Evolutionary conservation across 2,113 vertebrate genomes (phyloP), one percentile per base, ranked within the genome.

Genomic region (Morone saxatilis): DNA sequence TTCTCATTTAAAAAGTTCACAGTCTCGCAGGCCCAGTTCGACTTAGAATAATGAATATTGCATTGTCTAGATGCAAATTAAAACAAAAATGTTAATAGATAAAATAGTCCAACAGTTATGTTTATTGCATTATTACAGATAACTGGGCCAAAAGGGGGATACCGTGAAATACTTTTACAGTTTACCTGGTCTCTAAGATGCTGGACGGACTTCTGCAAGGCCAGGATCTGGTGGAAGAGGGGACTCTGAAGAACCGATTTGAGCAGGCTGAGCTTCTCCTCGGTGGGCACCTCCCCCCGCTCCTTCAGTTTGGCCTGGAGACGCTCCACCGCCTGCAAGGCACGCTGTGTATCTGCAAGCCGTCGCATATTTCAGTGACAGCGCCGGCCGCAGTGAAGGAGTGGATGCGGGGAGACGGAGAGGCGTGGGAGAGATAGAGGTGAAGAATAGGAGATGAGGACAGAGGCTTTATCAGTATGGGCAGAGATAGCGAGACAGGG

Each of bases 221-320:
- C 96, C 84, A 99, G 94, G 90, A 99, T 99, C 90, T 99, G 98
- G 87, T 96, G 98, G 93, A 99, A 99, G 72, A 99, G 97, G n/a
- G 98, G 97, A 90, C 98, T 99, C 94, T 99, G 98, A 25, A 99
- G 95, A 65, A 99, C 97, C 0, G 97, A 97, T 82, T 96, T 98
- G 60, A 99, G 91, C 67, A 99, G 94, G 91, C 90, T 96, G 69
- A 99, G 93, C 71, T 97, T 99, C 90, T 99, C 98, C 85, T 99
- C 97, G 0, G 96, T 97, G 53, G 96, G 96, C 81, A 93, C 47
- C 77, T 99, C 98, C 74, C 98, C 97, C 78, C 96, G 95, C 92
- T 99, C 98, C 70, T 97, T 96, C 73, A 99, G 95, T 86, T 97
- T 98, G 83, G 94, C 94, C 90, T 99, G 98, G 84, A 99, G 95